phyloP scores from a whole-genome alignment of 2,797 vertebrate species.

The Ciconia nigra region DNA sequence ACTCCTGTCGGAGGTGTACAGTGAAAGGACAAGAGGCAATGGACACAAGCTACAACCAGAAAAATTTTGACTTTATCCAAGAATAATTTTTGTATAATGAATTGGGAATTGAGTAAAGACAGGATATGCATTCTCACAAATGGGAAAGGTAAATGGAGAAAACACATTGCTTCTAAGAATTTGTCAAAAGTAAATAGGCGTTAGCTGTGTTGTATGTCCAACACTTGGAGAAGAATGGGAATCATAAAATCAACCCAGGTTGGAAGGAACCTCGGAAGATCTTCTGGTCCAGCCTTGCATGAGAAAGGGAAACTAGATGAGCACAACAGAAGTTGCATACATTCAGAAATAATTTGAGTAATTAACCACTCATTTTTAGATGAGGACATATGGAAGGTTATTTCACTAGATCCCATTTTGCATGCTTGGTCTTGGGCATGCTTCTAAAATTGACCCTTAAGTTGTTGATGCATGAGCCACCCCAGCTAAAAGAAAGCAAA shows the following conservation, averaged over 20 bases:
- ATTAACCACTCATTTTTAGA: neutral
- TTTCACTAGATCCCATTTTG: neutral
- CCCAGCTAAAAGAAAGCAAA: neutral
- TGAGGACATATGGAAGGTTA: neutral
- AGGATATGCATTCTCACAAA: neutral
- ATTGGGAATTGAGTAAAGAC: neutral
- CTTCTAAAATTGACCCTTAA: constrained; percentile 8
- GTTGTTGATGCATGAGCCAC: neutral
- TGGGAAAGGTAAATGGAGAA: neutral
- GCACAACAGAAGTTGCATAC: neutral
- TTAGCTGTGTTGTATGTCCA: neutral
- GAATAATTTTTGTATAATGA: neutral
- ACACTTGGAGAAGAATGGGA: neutral
- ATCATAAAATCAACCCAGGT: neutral
- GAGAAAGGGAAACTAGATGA: neutral
- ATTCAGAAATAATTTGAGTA: neutral
- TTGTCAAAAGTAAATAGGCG: neutral
- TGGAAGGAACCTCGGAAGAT: neutral
- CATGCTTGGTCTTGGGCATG: neutral
- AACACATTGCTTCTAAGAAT: neutral
- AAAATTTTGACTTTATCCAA: neutral
- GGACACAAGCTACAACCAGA: neutral
- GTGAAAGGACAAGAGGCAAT: neutral
- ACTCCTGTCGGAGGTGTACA: neutral
- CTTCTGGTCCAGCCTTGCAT: rapidly evolving